Evolutionary conservation across 2,888 invertebrate genomes (phyloP), one percentile per base, ranked within the genome.

Genomic region (Microchrysa polita): DNA sequence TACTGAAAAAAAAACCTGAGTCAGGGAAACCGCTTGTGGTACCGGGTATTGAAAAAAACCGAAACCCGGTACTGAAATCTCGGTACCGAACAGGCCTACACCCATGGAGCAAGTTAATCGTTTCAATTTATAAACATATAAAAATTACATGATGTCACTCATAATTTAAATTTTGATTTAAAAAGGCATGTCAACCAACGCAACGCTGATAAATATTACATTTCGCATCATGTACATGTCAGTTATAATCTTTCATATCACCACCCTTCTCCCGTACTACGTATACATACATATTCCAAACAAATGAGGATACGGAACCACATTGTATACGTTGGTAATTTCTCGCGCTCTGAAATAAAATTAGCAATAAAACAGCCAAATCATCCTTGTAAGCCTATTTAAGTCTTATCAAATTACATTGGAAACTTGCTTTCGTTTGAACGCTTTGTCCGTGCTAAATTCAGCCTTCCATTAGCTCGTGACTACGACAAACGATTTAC

Each of bases 351-450:
- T 48, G 14, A n/a, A 42, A 7, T 48, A 10, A 69, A 69, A 69
- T 69, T 57, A 69, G 69, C 55, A 69, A 69, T 69, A 57, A 69
- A 69, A 57, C 42, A 20, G 42, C 55, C 34, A 23, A 69, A 40
- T 69, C 69, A 69, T 69, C 22, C 40, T 69, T 40, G 55, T 69
- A 55, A 69, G 69, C 69, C 69, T 55, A 69, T 69, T 69, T 69
- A 69, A 69, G 69, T 57, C 69, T 69, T 42, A 55, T 69, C 57
- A 69, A 69, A 69, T 69, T 69, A 69, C 67, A 67, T 34, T 67
- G 53, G 53, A 67, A 27, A 65, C 20, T 48, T 53, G 40, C 69
- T 16, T 44, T 40, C 18, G 57, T 42, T 69, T 20, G 55, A 40
- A 69, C 18, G 48, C 48, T 34, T 34, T 34, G 27, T 2, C 27